Evolutionary conservation across 2,797 vertebrate species (phyloP), one percentile per base, ranked within the genome.

Genomic region (Sebastes ruberrimus): DNA sequence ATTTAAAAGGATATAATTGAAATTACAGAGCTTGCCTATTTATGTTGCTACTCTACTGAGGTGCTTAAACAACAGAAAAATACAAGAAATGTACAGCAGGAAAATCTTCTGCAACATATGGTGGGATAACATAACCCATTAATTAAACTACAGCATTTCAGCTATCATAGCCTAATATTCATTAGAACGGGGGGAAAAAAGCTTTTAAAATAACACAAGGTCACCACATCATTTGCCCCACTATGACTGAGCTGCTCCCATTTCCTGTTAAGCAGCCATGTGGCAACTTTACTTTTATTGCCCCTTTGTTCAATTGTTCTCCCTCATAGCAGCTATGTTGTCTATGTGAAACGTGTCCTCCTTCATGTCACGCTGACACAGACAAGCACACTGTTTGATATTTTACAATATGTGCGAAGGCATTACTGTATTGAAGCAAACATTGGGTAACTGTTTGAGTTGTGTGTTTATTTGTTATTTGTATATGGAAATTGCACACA

Each of bases 271-370:
- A 71, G n/a, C 35, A 11, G 53, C 42, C 22, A 68, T 60, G 28
- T 62, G n/a, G 14, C n/a, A 71, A 42, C 49, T 27, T 56, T 63
- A 30, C 30, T 71, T 80, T 63, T 55, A 76, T 67, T 52, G 14
- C 42, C 13, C 13, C 49, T 76, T 76, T 84, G 61, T 80, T 77
- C 20, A 69, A 4, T 63, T 79, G 60, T 79, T 74, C 57, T 76
- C 9, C 14, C 23, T 57, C 20, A 70, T 8, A 53, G 25, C 4
- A 3, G 22, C 61, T 67, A 33, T 63, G 14, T 57, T 71, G 6
- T 59, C 16, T 62, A 28, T 25, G 32, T 82, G 42, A 72, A 78
- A 55, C 35, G 25, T 68, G 10, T 62, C 25, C 5, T 73, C 22
- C 10, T 63, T 65, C 10, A 27, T 76, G 18, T 74, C 25, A 67